phyloP scores from a whole-genome alignment of 2,797 vertebrate genomes.

The Sparidentex hasta region DNA sequence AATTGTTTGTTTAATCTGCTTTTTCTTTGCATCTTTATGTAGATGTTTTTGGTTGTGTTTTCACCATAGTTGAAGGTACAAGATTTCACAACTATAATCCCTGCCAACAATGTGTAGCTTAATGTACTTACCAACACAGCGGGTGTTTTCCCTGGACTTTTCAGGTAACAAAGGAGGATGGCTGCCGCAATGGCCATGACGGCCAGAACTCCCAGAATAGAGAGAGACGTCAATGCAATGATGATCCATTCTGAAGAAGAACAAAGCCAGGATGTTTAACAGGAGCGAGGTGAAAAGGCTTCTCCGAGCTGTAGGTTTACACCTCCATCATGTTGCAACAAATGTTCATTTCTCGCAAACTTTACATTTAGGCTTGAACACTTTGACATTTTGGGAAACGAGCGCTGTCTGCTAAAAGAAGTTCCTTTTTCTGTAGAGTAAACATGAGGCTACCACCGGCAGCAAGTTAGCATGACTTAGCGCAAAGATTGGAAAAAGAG shows the following conservation, averaged over 20 bases:
- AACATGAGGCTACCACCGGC: not conserved
- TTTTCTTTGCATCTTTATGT: not conserved
- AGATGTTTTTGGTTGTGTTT: not conserved
- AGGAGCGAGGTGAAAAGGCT: not conserved
- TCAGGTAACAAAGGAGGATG: slow-evolving; percentile 75
- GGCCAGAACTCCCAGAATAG: slow-evolving; percentile 45
- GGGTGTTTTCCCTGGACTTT: slow-evolving; percentile 79
- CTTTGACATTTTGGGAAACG: not conserved
- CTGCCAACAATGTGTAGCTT: not conserved
- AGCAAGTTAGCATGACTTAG: too few relatives aligned
- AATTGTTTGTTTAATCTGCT: not conserved
- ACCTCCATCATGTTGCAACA: not conserved
- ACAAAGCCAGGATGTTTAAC: slow-evolving; percentile 20
- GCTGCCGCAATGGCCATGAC: slow-evolving; percentile 16
- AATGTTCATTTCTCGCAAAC: not conserved
- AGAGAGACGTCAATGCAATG: slow-evolving; percentile 50
- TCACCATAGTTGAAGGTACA: not conserved
- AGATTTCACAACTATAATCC: not conserved
- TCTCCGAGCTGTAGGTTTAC: not conserved
- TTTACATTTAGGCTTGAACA: not conserved
- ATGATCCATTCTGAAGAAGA: slow-evolving; percentile 71
- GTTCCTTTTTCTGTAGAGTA: not conserved
- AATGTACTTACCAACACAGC: slow-evolving; percentile 76
- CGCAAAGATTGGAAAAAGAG: too few relatives aligned
- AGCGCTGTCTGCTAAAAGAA: not conserved